Evolutionary conservation across 2,888 invertebrate genomes (phyloP), one percentile per base, ranked within the genome.

Genomic region (Drepanosiphum platanoidis): DNA sequence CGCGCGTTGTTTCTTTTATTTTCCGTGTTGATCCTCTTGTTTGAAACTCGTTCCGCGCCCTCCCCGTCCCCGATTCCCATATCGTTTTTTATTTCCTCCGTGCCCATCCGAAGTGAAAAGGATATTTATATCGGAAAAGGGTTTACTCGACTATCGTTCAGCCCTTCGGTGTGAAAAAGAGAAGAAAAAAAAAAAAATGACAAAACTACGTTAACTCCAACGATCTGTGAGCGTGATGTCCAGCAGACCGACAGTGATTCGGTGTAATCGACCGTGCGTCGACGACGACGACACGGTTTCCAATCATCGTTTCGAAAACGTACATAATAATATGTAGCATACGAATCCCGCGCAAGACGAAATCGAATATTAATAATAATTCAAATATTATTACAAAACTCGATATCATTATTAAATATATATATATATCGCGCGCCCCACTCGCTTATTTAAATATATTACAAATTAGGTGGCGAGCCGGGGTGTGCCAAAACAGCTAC

Each of bases 171-270:
- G 61, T 36, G 75, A 36, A n/a, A 46, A 39, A 46, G 34, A 52
- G 36, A 64, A 78, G 18, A 78, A 78, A 9, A 39, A 39, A 30
- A 61, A 61, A 64, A 68, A 79, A 46, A 79, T 61, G 15, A 79
- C 68, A 9, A 68, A 68, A 79, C 66, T 68, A 68, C 79, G 79
- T 79, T 79, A 79, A 15, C 46, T 68, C 68, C 79, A 46, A 66
- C 79, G 68, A 68, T 79, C 46, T 34, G 79, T 46, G 68, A 52
- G 34, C 52, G 66, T 32, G 80, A 70, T 70, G 81, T 39, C 81
- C 81, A 71, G 30, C 58, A 81, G 71, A 81, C 81, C 81, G 81
- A 81, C 71, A 81, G 58, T 71, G 81, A 81, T 81, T 58, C 81
- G 81, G 39, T 39, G 81, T 58, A 81, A 81, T 81, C 81, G 81